Conservation (phyloP, 2,797 vertebrate species). For the Chromobotia macracanthus region DNA sequence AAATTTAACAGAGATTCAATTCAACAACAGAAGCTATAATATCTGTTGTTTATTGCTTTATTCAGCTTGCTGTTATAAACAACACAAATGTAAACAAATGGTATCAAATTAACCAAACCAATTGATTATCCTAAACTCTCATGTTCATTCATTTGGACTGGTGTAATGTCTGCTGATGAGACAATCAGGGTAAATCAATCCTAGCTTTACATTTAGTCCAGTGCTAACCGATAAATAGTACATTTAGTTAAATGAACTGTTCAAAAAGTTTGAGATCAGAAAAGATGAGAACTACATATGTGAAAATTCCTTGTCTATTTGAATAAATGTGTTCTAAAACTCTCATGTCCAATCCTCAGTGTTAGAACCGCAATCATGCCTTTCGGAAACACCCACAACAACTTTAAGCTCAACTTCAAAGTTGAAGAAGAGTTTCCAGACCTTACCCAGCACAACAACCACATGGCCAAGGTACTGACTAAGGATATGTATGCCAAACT, state of each 20-base stretch:
- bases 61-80: background rate
- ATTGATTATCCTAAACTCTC: no score
- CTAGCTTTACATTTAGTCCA: background rate
- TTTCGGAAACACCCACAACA: conserved; percentile 96
- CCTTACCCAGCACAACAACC: conserved; percentile 90
- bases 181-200: no score
- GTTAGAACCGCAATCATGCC: conserved; percentile 85
- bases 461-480: conserved; percentile 92
- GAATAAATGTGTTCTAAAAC: background rate
- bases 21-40: background rate
- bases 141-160: no score
- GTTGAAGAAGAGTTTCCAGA: conserved; percentile 88
- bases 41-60: background rate
- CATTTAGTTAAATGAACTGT: background rate
- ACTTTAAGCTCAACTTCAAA: conserved; percentile 88
- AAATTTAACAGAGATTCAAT: background rate
- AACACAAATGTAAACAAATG: no score
- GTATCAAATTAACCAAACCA: no score
- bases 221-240: background rate
- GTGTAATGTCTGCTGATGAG: background rate
- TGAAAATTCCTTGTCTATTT: no score
- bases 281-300: no score
- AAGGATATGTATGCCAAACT: conserved; percentile 84
- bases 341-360: conserved; percentile 60
- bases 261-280: background rate